Percentiles rank a stretch among this genome's conserved stretches.
phyloP scores from a whole-genome alignment of 1,140 invertebrate species.

The Drosophila kepulauana region DNA sequence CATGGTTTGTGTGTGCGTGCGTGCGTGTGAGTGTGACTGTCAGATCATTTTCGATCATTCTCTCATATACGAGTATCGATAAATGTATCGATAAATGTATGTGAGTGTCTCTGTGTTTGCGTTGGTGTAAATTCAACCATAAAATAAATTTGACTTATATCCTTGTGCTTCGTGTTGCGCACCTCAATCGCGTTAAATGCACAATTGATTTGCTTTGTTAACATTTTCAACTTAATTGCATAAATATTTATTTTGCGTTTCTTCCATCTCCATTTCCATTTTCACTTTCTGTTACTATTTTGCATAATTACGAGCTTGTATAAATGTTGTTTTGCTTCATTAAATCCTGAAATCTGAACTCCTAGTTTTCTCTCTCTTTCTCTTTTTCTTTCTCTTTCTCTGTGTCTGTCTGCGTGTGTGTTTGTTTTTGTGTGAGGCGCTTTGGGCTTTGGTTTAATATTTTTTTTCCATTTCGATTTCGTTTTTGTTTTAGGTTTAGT shows the following conservation, averaged over 20 bases:
- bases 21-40: background rate
- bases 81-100: too few species aligned
- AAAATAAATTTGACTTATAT: background rate
- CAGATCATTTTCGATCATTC: background rate
- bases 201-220: constrained; percentile 14
- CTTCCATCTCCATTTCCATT: constrained; percentile 4
- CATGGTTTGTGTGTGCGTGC: background rate
- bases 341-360: constrained; percentile 10
- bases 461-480: background rate
- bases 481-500: constrained; percentile 21
- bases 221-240: constrained; percentile 32
- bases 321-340: constrained; percentile 30
- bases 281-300: background rate
- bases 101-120: background rate
- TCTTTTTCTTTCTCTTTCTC: background rate
- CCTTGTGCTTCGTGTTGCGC: background rate
- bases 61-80: background rate
- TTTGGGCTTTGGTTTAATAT: constrained; percentile 46
- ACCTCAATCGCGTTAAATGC: background rate
- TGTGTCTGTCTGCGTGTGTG: constrained; percentile 26
- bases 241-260: constrained; percentile 20
- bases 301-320: constrained; percentile 3
- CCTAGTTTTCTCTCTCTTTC: background rate
- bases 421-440: constrained; percentile 57
- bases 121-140: background rate